Conservation (phyloP, 2,888 invertebrate genomes). For the Epistrophe eligans region DNA sequence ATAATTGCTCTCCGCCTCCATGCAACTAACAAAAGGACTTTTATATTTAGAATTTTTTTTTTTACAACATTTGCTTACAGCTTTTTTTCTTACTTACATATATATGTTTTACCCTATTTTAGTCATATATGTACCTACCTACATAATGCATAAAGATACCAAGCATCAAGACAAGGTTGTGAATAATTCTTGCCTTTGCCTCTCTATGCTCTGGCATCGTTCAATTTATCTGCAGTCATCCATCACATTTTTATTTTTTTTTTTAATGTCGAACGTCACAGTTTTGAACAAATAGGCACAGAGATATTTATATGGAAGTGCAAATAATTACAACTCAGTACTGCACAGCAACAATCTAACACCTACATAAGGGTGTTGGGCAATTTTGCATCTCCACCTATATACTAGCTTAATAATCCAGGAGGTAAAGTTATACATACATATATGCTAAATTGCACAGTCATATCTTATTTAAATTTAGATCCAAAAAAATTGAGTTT, state of each 20-base stretch:
- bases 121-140: not conserved
- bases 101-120: slow-evolving; percentile 5
- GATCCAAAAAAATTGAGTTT: too few species aligned
- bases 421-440: not conserved
- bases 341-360: slow-evolving; percentile 40
- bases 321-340: slow-evolving; percentile 62
- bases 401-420: not conserved
- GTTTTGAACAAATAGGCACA: slow-evolving; percentile 56
- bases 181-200: slow-evolving; percentile 44
- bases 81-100: not conserved
- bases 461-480: too few species aligned
- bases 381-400: slow-evolving; percentile 10
- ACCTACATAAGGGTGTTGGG: slow-evolving; percentile 36
- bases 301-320: slow-evolving; percentile 53
- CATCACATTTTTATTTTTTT: slow-evolving; percentile 53
- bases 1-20: slow-evolving; percentile 68
- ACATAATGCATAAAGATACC: not conserved
- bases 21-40: slow-evolving; percentile 66
- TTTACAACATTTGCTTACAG: slow-evolving; percentile 47
- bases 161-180: slow-evolving; percentile 47
- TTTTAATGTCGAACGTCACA: slow-evolving; percentile 47
- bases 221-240: slow-evolving; percentile 66
- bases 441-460: not conserved
- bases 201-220: slow-evolving; percentile 41
- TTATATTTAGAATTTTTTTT: slow-evolving; percentile 62